phyloP scores from a whole-genome alignment of 2,113 vertebrate genomes.

The Leptocoma aspasia region DNA sequence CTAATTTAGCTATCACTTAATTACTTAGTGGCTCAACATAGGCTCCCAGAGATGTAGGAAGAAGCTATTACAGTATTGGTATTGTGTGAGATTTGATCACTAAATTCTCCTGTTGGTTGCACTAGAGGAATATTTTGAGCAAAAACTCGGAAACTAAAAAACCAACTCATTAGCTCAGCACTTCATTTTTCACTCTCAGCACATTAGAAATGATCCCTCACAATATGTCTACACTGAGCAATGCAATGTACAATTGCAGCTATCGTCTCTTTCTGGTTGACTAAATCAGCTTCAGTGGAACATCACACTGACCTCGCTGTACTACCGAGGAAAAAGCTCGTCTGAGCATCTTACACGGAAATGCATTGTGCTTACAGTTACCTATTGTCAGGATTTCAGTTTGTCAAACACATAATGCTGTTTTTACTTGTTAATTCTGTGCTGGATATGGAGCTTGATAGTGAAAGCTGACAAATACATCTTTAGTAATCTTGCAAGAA shows the following conservation, averaged over 20 bases:
- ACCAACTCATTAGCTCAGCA: background rate
- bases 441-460: background rate
- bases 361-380: background rate
- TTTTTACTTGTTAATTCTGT: background rate
- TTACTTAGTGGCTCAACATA: background rate
- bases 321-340: background rate
- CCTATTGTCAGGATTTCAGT: background rate
- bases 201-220: background rate
- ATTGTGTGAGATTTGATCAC: background rate
- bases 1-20: constrained; percentile 33
- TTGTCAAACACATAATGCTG: background rate
- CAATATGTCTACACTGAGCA: background rate
- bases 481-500: background rate
- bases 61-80: background rate
- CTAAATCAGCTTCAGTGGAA: background rate
- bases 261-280: background rate
- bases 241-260: background rate
- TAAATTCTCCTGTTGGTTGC: background rate
- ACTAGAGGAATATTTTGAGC: background rate
- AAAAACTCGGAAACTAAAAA: background rate
- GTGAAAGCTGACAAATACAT: background rate
- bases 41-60: background rate
- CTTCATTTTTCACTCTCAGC: background rate
- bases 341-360: background rate
- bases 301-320: background rate